These are phyloP conservation scores for Rhizomys pruinosus DNA, from an alignment of 2,113 vertebrate genomes.

Conservation along the genomic window DNA sequence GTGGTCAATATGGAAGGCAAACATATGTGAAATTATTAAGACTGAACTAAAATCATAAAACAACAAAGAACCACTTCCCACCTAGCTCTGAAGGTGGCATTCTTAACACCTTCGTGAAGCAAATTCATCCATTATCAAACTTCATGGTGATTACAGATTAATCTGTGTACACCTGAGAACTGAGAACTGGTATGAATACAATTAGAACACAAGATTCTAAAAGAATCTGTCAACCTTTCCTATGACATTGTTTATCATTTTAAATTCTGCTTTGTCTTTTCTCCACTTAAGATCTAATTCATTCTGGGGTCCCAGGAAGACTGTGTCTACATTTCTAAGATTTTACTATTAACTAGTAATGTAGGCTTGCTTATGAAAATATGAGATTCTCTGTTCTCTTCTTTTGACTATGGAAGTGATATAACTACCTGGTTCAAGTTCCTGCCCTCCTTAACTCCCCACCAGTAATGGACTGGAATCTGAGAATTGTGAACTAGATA, in stretches of 20 bases:
- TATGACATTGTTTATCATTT: neutral
- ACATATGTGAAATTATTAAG: neutral
- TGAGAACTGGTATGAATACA: neutral
- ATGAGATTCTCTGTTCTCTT: neutral
- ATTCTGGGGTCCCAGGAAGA: neutral
- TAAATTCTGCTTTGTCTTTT: neutral
- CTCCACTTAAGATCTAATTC: neutral
- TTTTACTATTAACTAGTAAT: conserved; percentile 26
- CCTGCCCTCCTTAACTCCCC: neutral
- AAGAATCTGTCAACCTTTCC: neutral
- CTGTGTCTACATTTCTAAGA: neutral
- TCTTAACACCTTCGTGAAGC: neutral
- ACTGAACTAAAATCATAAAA: neutral
- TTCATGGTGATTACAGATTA: neutral
- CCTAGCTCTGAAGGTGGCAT: neutral
- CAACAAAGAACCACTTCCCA: neutral
- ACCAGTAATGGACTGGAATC: neutral
- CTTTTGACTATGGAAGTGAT: neutral
- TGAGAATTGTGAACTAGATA: neutral
- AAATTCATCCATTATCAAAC: neutral
- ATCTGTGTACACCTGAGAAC: neutral
- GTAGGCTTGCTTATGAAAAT: no score
- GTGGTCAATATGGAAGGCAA: neutral
- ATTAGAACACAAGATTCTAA: neutral
- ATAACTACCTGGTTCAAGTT: neutral